phyloP scores from a whole-genome alignment of 2,888 invertebrate genomes.

The Plagodis dolabraria region DNA sequence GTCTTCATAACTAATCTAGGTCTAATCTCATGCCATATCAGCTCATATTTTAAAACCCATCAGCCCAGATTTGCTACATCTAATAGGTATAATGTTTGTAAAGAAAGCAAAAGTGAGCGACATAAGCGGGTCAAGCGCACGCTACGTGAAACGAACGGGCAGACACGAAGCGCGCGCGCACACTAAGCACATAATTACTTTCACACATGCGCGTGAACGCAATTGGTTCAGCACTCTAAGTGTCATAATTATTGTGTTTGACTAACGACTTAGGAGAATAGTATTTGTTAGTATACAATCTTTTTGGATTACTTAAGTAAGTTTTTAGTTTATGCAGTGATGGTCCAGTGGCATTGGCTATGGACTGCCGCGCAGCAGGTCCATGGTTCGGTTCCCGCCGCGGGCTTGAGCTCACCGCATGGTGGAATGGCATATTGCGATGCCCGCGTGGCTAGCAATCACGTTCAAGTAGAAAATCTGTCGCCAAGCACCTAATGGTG shows the following conservation, averaged over 20 bases:
- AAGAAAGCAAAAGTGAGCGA: constrained; percentile 10
- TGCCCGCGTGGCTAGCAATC: no score
- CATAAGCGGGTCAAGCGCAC: constrained; percentile 21
- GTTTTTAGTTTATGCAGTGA: no score
- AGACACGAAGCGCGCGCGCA: constrained; percentile 4
- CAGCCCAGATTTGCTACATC: neutral
- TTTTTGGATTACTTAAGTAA: no score
- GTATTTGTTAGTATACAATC: neutral
- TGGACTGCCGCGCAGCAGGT: no score
- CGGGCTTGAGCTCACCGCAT: no score
- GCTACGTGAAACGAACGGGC: constrained; percentile 4
- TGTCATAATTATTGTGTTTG: constrained; percentile 23
- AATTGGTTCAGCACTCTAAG: constrained; percentile 32
- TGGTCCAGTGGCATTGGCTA: no score
- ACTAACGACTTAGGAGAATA: constrained; percentile 6
- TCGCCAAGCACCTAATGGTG: no score
- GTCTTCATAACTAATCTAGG: no score
- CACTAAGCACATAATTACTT: constrained; percentile 29
- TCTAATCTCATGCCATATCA: no score
- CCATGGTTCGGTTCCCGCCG: no score
- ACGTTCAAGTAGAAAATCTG: no score
- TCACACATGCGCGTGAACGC: constrained; percentile 28
- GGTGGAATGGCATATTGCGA: no score
- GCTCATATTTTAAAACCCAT: neutral
- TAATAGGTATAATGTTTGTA: neutral